A percentile compares a stretch with the other conserved stretches of the same genome.
Evolutionary conservation across 1,140 invertebrate genomes (phyloP).

Genomic region (Apis dorsata): DNA sequence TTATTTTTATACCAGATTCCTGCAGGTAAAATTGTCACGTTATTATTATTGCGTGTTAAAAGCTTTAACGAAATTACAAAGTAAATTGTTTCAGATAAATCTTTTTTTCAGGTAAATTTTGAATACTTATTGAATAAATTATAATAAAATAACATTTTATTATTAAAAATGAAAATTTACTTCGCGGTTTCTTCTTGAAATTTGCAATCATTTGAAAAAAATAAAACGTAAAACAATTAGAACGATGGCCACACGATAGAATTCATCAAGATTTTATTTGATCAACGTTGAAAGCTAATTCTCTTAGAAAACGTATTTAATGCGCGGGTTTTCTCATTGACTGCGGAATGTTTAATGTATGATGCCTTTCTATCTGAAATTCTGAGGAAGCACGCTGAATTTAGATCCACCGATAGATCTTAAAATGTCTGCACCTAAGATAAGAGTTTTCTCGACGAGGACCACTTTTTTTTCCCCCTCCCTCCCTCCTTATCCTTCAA

Average conservation of each 20-base stretch:
- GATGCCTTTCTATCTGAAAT: slow-evolving; percentile 43
- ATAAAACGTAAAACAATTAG: background rate
- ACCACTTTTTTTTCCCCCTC: slow-evolving; percentile 16
- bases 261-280: slow-evolving; percentile 28
- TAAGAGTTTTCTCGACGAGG: slow-evolving; percentile 44
- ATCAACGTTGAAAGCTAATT: slow-evolving; percentile 32
- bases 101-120: too few relatives aligned
- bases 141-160: too few relatives aligned
- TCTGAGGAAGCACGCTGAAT: slow-evolving; percentile 34
- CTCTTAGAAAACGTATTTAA: slow-evolving; percentile 1
- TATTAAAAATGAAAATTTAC: background rate
- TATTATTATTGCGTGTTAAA: too few relatives aligned
- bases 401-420: slow-evolving; percentile 37
- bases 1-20: background rate
- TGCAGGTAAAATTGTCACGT: background rate
- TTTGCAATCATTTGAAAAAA: background rate
- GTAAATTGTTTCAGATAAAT: too few relatives aligned
- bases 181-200: background rate
- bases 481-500: slow-evolving; percentile 4
- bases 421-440: slow-evolving; percentile 44
- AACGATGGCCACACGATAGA: background rate
- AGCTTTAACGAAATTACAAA: too few relatives aligned
- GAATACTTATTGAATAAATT: too few relatives aligned
- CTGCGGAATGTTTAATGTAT: slow-evolving; percentile 44
- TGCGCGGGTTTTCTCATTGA: slow-evolving; percentile 24